Conservation (phyloP, 2,797 vertebrate genomes). For the Scarus forsteni region DNA sequence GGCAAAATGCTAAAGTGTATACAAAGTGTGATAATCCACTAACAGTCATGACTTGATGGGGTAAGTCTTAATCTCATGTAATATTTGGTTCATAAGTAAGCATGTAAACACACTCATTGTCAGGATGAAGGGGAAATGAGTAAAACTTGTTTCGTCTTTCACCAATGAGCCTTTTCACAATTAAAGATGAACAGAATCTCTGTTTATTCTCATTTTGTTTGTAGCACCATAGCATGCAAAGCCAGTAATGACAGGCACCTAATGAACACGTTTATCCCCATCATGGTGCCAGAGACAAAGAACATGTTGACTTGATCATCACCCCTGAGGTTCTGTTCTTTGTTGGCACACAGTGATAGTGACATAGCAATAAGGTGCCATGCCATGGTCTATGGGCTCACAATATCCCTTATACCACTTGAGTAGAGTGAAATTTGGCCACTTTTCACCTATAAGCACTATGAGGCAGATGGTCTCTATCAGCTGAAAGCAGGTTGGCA, state of each 20-base stretch:
- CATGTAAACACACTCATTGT: too few relatives aligned
- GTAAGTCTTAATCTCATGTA: too few relatives aligned
- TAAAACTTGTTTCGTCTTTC: conserved; percentile 43
- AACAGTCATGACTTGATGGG: too few relatives aligned
- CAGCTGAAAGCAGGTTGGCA: conserved; percentile 57
- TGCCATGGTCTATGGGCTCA: conserved; percentile 47
- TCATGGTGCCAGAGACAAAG: conserved; percentile 70
- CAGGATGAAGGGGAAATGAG: conserved; percentile 41
- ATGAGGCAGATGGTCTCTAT: conserved; percentile 61
- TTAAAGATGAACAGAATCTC: conserved; percentile 17
- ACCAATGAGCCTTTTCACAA: conserved; percentile 22
- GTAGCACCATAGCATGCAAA: conserved; percentile 72
- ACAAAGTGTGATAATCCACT: too few relatives aligned
- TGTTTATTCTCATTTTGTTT: conserved; percentile 30
- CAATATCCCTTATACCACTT: conserved; percentile 21
- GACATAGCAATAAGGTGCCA: conserved; percentile 49
- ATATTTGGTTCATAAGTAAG: too few relatives aligned
- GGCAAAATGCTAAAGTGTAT: too few relatives aligned
- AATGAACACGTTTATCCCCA: conserved; percentile 41
- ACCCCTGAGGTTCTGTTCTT: conserved; percentile 44
- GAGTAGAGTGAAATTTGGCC: conserved; percentile 33
- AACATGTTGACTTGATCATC: conserved; percentile 29
- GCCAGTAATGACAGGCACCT: conserved; percentile 49
- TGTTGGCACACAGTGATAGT: conserved; percentile 64
- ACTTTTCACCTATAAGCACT: conserved; percentile 53